phyloP scores from a whole-genome alignment of 2,888 invertebrate species.

The Eugnorisma glareosa region DNA sequence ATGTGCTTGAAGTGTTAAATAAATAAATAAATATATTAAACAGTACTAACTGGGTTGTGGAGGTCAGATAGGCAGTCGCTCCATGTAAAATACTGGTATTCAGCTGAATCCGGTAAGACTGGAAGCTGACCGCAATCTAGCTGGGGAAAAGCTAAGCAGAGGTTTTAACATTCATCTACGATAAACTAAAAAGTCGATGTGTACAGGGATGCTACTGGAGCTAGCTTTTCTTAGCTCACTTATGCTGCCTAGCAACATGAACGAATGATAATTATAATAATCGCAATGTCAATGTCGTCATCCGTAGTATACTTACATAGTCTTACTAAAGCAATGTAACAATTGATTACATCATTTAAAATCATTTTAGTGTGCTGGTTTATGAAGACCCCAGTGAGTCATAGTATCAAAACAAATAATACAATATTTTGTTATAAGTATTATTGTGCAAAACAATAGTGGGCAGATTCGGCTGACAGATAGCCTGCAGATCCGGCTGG shows the following conservation, averaged over 20 bases:
- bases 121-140: not conserved
- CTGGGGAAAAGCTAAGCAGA: no score
- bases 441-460: constrained; percentile 1
- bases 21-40: no score
- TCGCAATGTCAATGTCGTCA: constrained; percentile 20
- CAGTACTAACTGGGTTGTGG: no score
- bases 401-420: constrained; percentile 27
- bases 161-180: not conserved
- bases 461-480: no score
- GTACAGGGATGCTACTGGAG: not conserved
- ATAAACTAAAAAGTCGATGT: not conserved
- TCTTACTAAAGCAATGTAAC: constrained; percentile 21
- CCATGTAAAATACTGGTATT: no score
- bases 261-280: not conserved
- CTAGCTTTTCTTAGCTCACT: not conserved
- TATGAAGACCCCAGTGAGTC: constrained; percentile 7
- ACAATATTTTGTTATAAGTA: not conserved
- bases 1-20: no score
- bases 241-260: not conserved
- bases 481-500: not conserved
- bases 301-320: constrained; percentile 2
- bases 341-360: constrained; percentile 22
- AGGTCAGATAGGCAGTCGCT: no score
- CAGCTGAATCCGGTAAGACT: no score
- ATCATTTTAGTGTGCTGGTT: constrained; percentile 24